Conservation (phyloP, 2,888 invertebrate species). For the Oligia fasciuncula region DNA sequence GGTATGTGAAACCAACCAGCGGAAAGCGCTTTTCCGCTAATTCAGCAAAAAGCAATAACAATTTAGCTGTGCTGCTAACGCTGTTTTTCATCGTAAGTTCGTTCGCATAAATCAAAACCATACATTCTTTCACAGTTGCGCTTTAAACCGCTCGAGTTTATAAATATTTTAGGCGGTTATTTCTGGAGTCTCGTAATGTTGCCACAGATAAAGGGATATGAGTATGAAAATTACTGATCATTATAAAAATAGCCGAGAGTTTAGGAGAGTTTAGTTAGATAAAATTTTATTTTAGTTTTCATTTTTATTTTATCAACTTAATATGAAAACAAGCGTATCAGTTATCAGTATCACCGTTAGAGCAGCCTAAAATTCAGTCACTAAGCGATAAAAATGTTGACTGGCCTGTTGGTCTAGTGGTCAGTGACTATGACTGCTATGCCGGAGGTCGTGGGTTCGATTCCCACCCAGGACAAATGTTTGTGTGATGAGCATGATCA, state of each 20-base stretch:
- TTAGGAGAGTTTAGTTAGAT: not conserved
- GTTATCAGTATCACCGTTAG: not conserved
- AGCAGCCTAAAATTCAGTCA: not conserved
- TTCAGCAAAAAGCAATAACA: conserved; percentile 72
- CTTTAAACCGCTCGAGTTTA: conserved; percentile 45
- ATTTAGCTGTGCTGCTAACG: conserved; percentile 63
- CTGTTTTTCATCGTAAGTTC: conserved; percentile 62
- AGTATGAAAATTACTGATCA: conserved; percentile 12
- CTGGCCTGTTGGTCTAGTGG: too few species aligned
- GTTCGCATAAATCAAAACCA: conserved; percentile 63
- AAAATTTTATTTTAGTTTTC: not conserved
- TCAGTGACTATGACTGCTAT: too few species aligned
- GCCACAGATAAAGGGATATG: not conserved
- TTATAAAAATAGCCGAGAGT: not conserved
- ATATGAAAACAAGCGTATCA: not conserved
- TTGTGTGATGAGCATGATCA: too few species aligned
- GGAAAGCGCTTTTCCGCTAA: conserved; percentile 66
- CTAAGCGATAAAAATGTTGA: not conserved
- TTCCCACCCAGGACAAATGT: too few species aligned
- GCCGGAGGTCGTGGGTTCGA: too few species aligned
- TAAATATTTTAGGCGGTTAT: conserved; percentile 21
- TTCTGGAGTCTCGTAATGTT: not conserved
- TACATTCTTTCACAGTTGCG: conserved; percentile 52
- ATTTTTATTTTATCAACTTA: not conserved
- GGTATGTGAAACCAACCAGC: conserved; percentile 51